Evolutionary conservation across 2,797 vertebrate genomes (phyloP), one percentile per base, ranked within the genome.

Genomic region (Rhynchotus rufescens): DNA sequence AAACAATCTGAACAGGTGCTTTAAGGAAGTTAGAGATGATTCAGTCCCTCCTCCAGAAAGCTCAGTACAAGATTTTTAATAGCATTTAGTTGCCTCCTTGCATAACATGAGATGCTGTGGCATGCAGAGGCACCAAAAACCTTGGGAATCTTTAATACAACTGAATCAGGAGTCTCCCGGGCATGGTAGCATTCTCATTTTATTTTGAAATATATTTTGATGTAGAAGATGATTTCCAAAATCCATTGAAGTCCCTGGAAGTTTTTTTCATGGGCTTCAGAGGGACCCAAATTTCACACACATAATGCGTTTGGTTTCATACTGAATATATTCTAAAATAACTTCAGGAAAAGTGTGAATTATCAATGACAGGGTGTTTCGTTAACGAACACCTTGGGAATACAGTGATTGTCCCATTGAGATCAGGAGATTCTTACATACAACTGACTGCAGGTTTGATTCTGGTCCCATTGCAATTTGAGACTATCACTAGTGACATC

Each of bases 1-100:
- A 91, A 92, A 9, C 67, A 76, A 86, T 87, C 36, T 71, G 51
- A 88, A 79, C 74, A 89, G 47, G 69, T 89, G 79, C 52, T 90
- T 92, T 52, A 65, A 62, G 88, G 84, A 30, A 8, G 3, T 72
- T 42, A 45, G 61, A 56, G 56, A 93, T 76, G 77, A 64, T 77
- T 66, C 21, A 85, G 40, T 81, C 49, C 20, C 61, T 89, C n/a
- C 81, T 87, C 74, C 57, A 67, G 72, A 87, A 89, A 87, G 38
- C 52, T 83, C 2, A 0, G 30, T 23, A 59, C 19, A 54, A 40
- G 26, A 7, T 81, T 90, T 81, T 17, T 64, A 84, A 56, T 74
- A 84, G 25, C 61, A 42, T 74, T 85, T 49, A 71, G 64, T 68
- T 61, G 20, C 59, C 44, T 71, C 32, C 21, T 65, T 85, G 36